Base-by-base conservation (phyloP, 2,888 invertebrate genomes). In the Cheilosia vulpina region DNA sequence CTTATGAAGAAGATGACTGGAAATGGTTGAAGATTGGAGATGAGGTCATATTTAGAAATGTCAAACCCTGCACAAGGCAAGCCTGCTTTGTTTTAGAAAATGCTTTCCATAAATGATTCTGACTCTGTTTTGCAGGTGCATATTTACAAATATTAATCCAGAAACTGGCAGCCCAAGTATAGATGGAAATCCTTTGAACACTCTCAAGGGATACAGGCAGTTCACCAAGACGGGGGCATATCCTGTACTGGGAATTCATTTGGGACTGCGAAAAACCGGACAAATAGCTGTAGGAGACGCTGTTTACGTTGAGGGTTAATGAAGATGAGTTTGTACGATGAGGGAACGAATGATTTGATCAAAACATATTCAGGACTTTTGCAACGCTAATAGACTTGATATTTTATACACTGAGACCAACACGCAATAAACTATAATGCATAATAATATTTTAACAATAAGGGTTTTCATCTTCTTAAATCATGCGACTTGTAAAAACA, bases 1-100 rank as follows among this genome's bases (percentile, higher is more conserved):
- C 95, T 0, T 94, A 93, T 87, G 94, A 93, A 5, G 95, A 96
- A 90, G 96, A 96, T 88, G 90, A 91, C 13, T 96, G 95, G 95
- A 93, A 94, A 81, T 96, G 94, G 92, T 90, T 96, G 5, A 94
- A 94, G 90, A 94, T 96, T 62, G 95, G 96, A 6, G 89, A 90
- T 15, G 92, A 94, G 5, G 93, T 94, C 13, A 88, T 94, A 60
- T 95, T 96, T 89, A 93, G 94, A 89, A 93, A 94, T 80, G 91
- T 95, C 21, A 95, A 94, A 89, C 94, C 95, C 0, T 96, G 96
- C 89, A 93, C 94, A 38, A 87, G 88, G 88, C 88, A 57, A 72
- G 47, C 13, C 17, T 11, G n/a, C 0, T 41, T 24, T 27, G 2
- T 15, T 17, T 17, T 1, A 11, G 17, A 11, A 15, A 58, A 17